Conservation (phyloP, 2,888 invertebrate genomes). For the Callosobruchus maculatus region DNA sequence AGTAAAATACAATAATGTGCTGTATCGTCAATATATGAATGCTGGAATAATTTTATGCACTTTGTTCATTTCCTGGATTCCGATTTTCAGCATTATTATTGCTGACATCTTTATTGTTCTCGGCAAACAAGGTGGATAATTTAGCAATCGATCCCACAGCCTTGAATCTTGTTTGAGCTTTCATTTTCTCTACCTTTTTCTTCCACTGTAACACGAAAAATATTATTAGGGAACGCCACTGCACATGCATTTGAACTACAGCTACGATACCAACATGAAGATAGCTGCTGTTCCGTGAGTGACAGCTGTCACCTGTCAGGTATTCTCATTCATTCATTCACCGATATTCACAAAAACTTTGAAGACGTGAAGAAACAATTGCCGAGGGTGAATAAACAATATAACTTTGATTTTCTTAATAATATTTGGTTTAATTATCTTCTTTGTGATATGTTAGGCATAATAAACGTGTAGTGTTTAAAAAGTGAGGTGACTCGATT, state of each 20-base stretch:
- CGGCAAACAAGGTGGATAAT: conserved; percentile 46
- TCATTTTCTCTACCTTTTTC: conserved; percentile 62
- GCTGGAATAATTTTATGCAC: too few species aligned
- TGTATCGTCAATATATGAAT: too few species aligned
- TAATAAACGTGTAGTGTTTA: neutral
- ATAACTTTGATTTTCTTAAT: neutral
- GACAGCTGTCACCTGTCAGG: conserved; percentile 2
- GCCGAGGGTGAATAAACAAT: neutral
- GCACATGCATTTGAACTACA: neutral
- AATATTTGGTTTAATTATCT: neutral
- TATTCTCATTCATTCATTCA: conserved; percentile 6
- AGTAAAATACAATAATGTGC: too few species aligned
- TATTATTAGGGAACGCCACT: neutral
- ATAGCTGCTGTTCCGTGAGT: neutral
- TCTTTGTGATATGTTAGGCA: neutral
- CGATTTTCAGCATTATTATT: conserved; percentile 1
- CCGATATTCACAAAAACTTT: conserved; percentile 5
- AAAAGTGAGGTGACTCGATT: neutral
- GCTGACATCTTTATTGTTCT: conserved; percentile 10
- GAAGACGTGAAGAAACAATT: conserved; percentile 1
- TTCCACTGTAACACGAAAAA: conserved; percentile 57
- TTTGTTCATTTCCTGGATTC: conserved; percentile 5
- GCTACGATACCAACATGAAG: neutral
- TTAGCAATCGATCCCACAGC: conserved; percentile 64
- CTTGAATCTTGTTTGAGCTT: conserved; percentile 63